Evolutionary conservation across 2,113 vertebrate species (phyloP).

Genomic region (Dipodomys merriami): DNA sequence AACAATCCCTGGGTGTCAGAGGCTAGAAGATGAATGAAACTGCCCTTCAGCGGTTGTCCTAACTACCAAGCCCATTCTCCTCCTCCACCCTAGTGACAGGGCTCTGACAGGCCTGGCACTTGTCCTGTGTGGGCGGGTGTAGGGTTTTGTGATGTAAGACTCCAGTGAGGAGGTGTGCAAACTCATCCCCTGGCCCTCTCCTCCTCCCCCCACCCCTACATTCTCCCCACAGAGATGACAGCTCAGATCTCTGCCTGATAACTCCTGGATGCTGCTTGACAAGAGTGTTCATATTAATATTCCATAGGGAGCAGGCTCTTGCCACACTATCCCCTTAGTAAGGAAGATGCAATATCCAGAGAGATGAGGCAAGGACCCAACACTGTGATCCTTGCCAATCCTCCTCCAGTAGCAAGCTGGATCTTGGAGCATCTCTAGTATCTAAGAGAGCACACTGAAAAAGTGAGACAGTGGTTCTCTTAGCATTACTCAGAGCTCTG

Average conservation of each 20-base stretch:
- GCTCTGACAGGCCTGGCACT: not conserved
- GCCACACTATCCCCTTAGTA: not conserved
- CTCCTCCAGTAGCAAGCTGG: no score
- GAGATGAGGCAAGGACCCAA: not conserved
- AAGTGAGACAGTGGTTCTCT: no score
- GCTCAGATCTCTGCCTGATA: not conserved
- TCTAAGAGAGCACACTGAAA: no score
- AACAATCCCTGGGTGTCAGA: not conserved
- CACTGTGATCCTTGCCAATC: not conserved
- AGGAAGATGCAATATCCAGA: not conserved
- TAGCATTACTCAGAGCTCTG: not conserved
- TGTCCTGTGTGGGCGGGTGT: not conserved
- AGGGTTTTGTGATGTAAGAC: no score
- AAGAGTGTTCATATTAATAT: not conserved
- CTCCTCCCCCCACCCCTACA: no score
- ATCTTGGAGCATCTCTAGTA: no score
- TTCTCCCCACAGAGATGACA: not conserved
- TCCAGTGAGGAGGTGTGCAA: fast-evolving
- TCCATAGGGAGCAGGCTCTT: not conserved
- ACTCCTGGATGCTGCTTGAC: not conserved
- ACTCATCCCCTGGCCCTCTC: not conserved
- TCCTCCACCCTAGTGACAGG: not conserved
- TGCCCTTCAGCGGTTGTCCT: not conserved
- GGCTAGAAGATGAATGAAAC: not conserved
- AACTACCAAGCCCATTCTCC: not conserved